phyloP scores from a whole-genome alignment of 2,888 invertebrate genomes.

The Azorinus chamasolen region DNA sequence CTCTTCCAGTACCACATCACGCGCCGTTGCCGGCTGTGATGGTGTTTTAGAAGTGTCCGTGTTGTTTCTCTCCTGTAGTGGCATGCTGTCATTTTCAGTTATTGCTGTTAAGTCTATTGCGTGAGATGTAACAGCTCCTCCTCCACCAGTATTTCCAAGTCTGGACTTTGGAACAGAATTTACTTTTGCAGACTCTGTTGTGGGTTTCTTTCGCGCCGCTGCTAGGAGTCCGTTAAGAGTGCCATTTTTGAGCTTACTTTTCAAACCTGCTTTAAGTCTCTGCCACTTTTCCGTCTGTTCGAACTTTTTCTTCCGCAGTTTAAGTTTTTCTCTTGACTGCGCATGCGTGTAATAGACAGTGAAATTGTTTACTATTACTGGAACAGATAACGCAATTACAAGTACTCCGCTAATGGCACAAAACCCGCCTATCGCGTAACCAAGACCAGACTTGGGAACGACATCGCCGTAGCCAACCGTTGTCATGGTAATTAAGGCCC shows the following conservation, averaged over 20 bases:
- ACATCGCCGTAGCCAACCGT: conserved; percentile 90
- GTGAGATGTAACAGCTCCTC: no score
- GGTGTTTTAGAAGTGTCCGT: no score
- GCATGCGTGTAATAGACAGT: conserved; percentile 75
- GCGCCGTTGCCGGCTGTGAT: conserved; percentile 7
- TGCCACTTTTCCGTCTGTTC: conserved; percentile 69
- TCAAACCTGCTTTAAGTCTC: conserved; percentile 56
- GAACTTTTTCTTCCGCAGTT: conserved; percentile 66
- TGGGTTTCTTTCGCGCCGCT: conserved; percentile 36
- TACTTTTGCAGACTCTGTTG: no score
- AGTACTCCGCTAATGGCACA: conserved; percentile 76
- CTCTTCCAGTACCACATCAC: conserved; percentile 20
- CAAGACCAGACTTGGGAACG: conserved; percentile 68
- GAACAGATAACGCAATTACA: conserved; percentile 75
- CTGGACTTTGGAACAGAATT: no score
- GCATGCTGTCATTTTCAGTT: no score
- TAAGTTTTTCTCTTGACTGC: conserved; percentile 71
- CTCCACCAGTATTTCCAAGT: no score
- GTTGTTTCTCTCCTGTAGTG: no score
- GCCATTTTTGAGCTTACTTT: conserved; percentile 57
- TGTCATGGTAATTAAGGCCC: conserved; percentile 95
- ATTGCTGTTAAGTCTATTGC: no score
- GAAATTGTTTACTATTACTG: conserved; percentile 76
- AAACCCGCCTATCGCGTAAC: conserved; percentile 70
- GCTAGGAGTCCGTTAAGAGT: conserved; percentile 50